phyloP scores from a whole-genome alignment of 2,797 vertebrate genomes.

The Lophius americanus region DNA sequence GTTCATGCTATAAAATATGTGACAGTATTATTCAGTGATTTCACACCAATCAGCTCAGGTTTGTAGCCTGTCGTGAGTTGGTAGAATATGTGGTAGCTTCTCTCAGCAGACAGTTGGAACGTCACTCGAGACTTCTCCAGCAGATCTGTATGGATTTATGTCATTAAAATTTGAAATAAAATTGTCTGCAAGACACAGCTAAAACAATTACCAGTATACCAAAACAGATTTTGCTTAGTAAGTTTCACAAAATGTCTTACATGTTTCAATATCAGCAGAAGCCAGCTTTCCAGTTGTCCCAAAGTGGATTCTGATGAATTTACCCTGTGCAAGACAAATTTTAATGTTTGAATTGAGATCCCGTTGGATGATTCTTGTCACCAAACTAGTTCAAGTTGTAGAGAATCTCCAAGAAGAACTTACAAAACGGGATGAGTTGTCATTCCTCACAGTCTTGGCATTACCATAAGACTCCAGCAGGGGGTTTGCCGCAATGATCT shows the following conservation, averaged over 20 bases:
- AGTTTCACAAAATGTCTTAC: slow-evolving; percentile 30
- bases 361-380: background rate
- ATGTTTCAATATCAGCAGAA: slow-evolving; percentile 88
- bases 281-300: slow-evolving; percentile 86
- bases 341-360: background rate
- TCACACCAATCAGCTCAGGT: slow-evolving; percentile 84
- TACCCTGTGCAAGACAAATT: slow-evolving; percentile 75
- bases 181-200: background rate
- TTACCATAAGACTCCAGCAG: slow-evolving; percentile 89
- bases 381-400: slow-evolving; percentile 10
- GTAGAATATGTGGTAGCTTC: slow-evolving; percentile 91
- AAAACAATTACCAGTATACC: background rate
- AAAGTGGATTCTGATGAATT: slow-evolving; percentile 91
- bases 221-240: background rate
- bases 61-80: slow-evolving; percentile 89
- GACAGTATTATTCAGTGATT: background rate
- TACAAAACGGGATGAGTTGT: slow-evolving; percentile 91
- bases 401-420: slow-evolving; percentile 36
- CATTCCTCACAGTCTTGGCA: slow-evolving; percentile 91
- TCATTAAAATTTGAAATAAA: background rate
- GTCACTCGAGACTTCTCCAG: slow-evolving; percentile 93
- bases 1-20: background rate
- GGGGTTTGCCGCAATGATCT: slow-evolving; percentile 85
- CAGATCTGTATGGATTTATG: slow-evolving; percentile 80
- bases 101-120: slow-evolving; percentile 90